phyloP scores from a whole-genome alignment of 2,797 vertebrate species.

The Enoplosus armatus region DNA sequence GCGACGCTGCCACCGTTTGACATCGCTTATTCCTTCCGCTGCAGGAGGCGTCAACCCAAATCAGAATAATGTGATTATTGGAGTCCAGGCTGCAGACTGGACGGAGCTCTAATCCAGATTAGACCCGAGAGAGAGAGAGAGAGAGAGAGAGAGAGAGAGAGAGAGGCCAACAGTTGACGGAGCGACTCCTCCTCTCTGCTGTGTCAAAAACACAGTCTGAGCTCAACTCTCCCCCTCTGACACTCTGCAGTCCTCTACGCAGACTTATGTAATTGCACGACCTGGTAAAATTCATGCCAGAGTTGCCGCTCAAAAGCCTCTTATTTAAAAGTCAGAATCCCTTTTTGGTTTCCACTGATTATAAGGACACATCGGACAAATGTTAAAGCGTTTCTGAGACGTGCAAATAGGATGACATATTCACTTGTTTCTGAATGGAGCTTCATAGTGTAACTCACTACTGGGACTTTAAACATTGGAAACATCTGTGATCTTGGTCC shows the following conservation, averaged over 20 bases:
- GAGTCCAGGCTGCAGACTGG: conserved; percentile 55
- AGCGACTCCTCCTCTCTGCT: conserved; percentile 41
- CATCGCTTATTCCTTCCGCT: conserved; percentile 5
- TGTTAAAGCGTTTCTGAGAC: background rate
- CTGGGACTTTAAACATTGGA: background rate
- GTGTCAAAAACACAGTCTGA: conserved; percentile 56
- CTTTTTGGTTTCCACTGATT: background rate
- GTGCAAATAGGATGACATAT: no score
- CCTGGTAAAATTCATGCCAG: conserved; percentile 29
- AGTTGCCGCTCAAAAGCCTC: background rate
- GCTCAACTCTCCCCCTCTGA: conserved; percentile 31
- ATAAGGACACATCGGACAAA: no score
- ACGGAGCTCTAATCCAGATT: conserved; percentile 81
- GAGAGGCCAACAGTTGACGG: conserved; percentile 45
- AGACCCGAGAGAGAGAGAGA: conserved; percentile 38
- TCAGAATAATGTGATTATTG: conserved; percentile 73
- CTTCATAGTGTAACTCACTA: background rate
- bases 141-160: conserved; percentile 20
- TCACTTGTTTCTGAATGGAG: background rate
- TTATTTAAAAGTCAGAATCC: background rate
- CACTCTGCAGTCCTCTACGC: conserved; percentile 65
- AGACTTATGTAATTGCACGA: conserved; percentile 65
- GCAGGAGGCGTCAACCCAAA: conserved; percentile 32
- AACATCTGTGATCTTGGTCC: background rate
- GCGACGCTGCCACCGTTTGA: background rate